Conservation (phyloP, 2,888 invertebrate genomes). For the Limenitis camilla region DNA sequence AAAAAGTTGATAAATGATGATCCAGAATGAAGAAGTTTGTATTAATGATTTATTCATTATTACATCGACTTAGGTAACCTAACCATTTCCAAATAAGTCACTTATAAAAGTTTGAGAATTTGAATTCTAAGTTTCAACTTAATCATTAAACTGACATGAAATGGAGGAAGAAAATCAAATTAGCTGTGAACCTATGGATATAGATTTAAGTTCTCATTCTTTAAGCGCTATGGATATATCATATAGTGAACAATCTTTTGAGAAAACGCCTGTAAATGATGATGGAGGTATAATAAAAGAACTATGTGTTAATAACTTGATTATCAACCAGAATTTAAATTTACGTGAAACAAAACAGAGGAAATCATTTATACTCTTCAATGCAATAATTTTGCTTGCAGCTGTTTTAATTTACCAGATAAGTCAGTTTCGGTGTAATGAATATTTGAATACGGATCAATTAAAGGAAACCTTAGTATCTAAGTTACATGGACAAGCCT, state of each 20-base stretch:
- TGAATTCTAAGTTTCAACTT: too few species aligned
- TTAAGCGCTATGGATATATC: constrained; percentile 49
- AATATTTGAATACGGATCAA: constrained; percentile 33
- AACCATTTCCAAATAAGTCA: too few species aligned
- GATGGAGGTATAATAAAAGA: constrained; percentile 10
- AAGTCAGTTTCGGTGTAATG: constrained; percentile 41
- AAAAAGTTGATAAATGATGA: too few species aligned
- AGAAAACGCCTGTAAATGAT: neutral
- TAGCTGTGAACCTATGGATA: constrained; percentile 62
- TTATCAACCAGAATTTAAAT: neutral
- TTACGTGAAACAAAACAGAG: neutral
- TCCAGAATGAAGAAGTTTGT: too few species aligned
- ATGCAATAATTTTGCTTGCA: constrained; percentile 29
- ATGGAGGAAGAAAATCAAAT: too few species aligned
- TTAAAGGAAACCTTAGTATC: constrained; percentile 34
- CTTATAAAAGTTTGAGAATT: too few species aligned
- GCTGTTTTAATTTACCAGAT: constrained; percentile 37
- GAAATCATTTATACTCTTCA: neutral
- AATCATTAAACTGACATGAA: too few species aligned
- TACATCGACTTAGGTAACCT: too few species aligned
- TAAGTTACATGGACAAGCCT: constrained; percentile 52
- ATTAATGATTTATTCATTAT: too few species aligned
- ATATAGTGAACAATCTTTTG: constrained; percentile 27
- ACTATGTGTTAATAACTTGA: constrained; percentile 6
- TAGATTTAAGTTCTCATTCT: constrained; percentile 55